These are phyloP conservation scores for Drosophila kuntzei DNA, from an alignment of 2,888 invertebrate genomes.

Conservation along the genomic window DNA sequence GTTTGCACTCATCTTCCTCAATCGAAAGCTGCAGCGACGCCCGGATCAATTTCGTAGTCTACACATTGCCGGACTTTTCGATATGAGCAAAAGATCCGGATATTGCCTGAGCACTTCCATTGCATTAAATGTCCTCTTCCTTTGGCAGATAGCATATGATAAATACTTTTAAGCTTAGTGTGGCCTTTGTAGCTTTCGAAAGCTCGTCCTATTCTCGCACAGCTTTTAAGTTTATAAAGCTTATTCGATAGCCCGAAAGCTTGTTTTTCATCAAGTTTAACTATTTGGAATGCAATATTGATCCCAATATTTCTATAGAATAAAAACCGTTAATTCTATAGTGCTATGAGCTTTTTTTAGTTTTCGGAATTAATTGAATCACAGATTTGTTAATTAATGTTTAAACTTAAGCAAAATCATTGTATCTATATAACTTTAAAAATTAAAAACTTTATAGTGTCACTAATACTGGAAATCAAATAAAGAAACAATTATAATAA, in stretches of 20 bases:
- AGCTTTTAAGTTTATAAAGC: not conserved
- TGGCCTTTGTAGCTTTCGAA: not conserved
- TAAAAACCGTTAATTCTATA: not conserved
- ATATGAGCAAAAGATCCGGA: slow-evolving; percentile 38
- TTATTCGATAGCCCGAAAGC: not conserved
- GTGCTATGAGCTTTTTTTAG: not conserved
- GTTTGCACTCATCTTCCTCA: slow-evolving; percentile 47
- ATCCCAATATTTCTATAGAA: not conserved
- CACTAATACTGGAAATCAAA: no score
- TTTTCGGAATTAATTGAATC: no score
- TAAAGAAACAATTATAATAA: no score
- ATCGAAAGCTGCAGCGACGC: slow-evolving; percentile 39
- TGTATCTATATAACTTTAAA: no score
- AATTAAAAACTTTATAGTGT: no score
- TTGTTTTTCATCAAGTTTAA: not conserved
- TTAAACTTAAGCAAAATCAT: no score
- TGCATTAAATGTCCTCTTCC: slow-evolving; percentile 44
- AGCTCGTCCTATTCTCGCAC: not conserved
- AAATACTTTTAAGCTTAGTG: slow-evolving; percentile 25
- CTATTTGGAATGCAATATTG: not conserved
- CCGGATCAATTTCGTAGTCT: slow-evolving; percentile 40
- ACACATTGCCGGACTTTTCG: slow-evolving; percentile 60
- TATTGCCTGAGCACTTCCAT: slow-evolving; percentile 39
- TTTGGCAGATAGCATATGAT: slow-evolving; percentile 66
- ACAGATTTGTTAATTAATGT: no score